Evolutionary conservation across 2,888 invertebrate genomes (phyloP).

Genomic region (Drosophila hamatofila): DNA sequence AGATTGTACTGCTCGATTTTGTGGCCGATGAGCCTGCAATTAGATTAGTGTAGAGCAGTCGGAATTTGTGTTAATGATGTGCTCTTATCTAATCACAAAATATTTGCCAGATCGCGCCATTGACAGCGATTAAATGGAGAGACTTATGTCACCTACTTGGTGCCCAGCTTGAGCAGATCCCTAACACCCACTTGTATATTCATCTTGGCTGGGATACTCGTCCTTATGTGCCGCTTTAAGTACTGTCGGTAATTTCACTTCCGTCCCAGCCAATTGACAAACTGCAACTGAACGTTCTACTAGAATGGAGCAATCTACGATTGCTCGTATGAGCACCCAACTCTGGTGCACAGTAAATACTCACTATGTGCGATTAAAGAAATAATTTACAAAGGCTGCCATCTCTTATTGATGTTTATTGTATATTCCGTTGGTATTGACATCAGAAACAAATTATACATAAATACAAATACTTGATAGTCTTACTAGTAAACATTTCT

Average conservation of each 20-base stretch:
- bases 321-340: constrained; percentile 19
- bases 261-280: constrained; percentile 55
- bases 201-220: constrained; percentile 38
- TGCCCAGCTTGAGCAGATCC: constrained; percentile 59
- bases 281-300: constrained; percentile 55
- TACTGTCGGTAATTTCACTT: constrained; percentile 42
- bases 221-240: neutral
- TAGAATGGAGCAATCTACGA: constrained; percentile 23
- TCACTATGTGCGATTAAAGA: neutral
- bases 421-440: neutral
- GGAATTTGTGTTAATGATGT: constrained; percentile 11
- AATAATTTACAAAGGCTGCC: neutral
- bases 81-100: constrained; percentile 46
- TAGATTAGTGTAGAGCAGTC: constrained; percentile 6
- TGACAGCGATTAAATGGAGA: neutral
- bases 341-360: constrained; percentile 24
- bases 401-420: neutral
- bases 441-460: neutral
- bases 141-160: constrained; percentile 56
- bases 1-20: constrained; percentile 76
- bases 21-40: constrained; percentile 67
- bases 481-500: too few relatives aligned
- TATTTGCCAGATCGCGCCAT: neutral
- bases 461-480: neutral
- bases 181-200: constrained; percentile 50